These are phyloP conservation scores for Nannospalax galili DNA, from an alignment of 2,113 vertebrate genomes.

Conservation along the genomic window DNA sequence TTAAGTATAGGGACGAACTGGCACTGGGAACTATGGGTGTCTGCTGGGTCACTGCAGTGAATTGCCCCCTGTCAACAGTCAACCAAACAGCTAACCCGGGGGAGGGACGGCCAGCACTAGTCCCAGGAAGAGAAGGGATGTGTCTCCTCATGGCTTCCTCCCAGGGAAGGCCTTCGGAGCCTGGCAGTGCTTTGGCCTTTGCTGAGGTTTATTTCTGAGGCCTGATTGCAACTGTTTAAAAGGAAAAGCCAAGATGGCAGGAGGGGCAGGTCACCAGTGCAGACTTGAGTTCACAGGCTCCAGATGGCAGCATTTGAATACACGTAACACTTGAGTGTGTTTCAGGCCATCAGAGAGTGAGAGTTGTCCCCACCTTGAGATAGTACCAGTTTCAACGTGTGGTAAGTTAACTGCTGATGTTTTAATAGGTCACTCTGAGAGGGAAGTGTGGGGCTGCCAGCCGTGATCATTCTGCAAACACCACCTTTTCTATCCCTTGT, in stretches of 20 bases:
- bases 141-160: no score
- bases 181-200: not conserved
- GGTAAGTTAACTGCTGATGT: not conserved
- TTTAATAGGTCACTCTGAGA: not conserved
- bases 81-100: no score
- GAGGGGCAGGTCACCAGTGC: fast-evolving
- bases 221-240: not conserved
- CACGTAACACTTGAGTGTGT: fast-evolving
- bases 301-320: not conserved
- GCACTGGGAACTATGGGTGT: fast-evolving
- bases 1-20: no score
- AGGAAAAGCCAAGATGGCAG: not conserved
- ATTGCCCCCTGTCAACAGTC: not conserved
- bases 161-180: not conserved
- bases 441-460: not conserved
- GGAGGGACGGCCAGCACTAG: not conserved
- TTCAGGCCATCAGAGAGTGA: not conserved
- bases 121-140: not conserved
- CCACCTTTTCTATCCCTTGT: not conserved
- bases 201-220: not conserved
- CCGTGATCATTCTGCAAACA: not conserved
- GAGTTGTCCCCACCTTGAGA: not conserved
- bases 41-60: fast-evolving
- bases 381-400: not conserved
- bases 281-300: fast-evolving